Evolutionary conservation across 1,140 invertebrate species (phyloP), one percentile per base, ranked within the genome.

Genomic region (Drosophila watanabei): DNA sequence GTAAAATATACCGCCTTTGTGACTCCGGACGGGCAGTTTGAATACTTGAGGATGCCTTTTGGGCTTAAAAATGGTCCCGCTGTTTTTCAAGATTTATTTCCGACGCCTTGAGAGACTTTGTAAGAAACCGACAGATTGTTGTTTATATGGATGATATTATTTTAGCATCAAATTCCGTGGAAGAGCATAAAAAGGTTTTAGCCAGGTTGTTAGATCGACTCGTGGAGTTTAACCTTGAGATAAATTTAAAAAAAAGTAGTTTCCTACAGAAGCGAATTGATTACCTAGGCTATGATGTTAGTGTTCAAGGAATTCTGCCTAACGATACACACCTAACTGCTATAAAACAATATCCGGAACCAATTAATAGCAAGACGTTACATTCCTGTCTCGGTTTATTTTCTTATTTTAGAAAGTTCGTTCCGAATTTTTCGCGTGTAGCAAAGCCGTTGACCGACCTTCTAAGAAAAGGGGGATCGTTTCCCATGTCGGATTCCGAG

Each of bases 321-420:
- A 63, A 52, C 10, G 30, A 28, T 13, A 28, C 41, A 10, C 28
- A 64, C 0, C n/a, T 49, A 30, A 18, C 5, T n/a, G 49, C 49
- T 18, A 9, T 39, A 13, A 20, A 62, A 20, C 11, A 51, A 32
- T 20, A 24, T 28, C 35, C 45, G 14, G n/a, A 69, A 28, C 28
- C 45, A 48, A 5, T 37, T 35, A 58, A 46, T 13, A 46, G 32
- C 8, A 68, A 61, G 20, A 10, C 58, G 18, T 14, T 69, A 30
- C 14, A n/a, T 33, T 68, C n/a, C n/a, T 60, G n/a, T 32, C 13
- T 63, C 11, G n/a, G 35, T 41, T 20, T 63, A 18, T 60, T 58
- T 4, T 66, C 54, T 3, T 58, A 58, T 28, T 65, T 46, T 18
- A 35, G 57, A 2, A 60, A 60, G 7, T 51, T 60, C 8, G 45